Percentiles rank a stretch among this genome's conserved stretches.
Evolutionary conservation across 2,888 invertebrate genomes (phyloP).

Genomic region (Psylliodes chrysocephalus): DNA sequence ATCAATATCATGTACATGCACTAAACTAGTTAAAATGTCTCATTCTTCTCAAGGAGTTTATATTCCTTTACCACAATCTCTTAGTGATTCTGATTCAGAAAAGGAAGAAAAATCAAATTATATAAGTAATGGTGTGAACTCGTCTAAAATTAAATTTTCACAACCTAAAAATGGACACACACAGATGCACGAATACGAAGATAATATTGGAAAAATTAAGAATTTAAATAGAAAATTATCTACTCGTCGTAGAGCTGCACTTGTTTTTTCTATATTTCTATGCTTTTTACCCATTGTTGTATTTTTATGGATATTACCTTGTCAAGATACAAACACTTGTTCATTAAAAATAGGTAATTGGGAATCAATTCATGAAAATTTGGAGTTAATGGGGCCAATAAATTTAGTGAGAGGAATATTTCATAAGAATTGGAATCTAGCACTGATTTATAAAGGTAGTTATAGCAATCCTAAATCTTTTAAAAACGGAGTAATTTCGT

Average conservation of each 20-base stretch:
- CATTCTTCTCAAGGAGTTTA: conserved; percentile 69
- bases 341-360: conserved; percentile 74
- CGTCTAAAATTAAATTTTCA: conserved; percentile 40
- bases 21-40: conserved; percentile 49
- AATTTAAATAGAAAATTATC: conserved; percentile 68
- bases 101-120: conserved; percentile 69
- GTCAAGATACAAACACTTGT: conserved; percentile 76
- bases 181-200: conserved; percentile 47
- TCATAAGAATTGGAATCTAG: conserved; percentile 75
- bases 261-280: conserved; percentile 75
- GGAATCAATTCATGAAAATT: conserved; percentile 75
- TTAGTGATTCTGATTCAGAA: conserved; percentile 81
- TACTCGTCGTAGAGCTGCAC: conserved; percentile 73
- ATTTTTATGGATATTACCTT: conserved; percentile 82
- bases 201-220: conserved; percentile 51
- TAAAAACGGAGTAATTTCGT: conserved; percentile 57
- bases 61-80: conserved; percentile 79
- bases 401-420: conserved; percentile 75
- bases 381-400: conserved; percentile 76
- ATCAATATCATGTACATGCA: conserved; percentile 8
- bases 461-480: conserved; percentile 68
- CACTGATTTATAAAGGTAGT: conserved; percentile 79
- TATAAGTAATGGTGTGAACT: conserved; percentile 45
- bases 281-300: conserved; percentile 78
- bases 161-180: conserved; percentile 48